Conservation (phyloP, 2,113 vertebrate species). For the Nothocercus julius region DNA sequence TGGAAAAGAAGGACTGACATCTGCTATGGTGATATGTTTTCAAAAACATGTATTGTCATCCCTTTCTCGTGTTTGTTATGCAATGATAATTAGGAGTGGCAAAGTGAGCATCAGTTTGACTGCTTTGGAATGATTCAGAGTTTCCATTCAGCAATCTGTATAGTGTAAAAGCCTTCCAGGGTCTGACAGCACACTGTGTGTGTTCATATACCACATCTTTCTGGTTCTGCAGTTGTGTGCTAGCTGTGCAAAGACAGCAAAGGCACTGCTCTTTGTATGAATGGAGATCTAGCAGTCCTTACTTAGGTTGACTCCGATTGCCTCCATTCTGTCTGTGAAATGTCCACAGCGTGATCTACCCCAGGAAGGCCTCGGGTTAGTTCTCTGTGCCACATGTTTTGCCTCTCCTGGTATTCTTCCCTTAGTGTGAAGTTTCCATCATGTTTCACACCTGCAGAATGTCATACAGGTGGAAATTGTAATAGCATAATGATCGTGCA, state of each 20-base stretch:
- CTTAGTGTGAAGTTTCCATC: background rate
- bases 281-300: background rate
- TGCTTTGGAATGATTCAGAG: background rate
- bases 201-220: background rate
- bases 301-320: background rate
- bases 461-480: background rate
- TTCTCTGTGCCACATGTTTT: background rate
- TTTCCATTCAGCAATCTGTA: background rate
- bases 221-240: background rate
- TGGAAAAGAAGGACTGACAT: conserved; percentile 26
- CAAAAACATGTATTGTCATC: conserved; percentile 23
- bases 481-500: background rate
- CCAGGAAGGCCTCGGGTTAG: background rate
- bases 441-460: background rate
- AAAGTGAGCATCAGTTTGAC: background rate
- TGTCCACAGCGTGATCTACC: background rate
- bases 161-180: background rate
- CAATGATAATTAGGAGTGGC: conserved; percentile 33
- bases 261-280: background rate
- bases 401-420: background rate
- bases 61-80: background rate
- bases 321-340: background rate
- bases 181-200: background rate
- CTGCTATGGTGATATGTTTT: conserved; percentile 37
- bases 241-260: background rate